A percentile compares a stretch with the other conserved stretches of the same genome.
phyloP scores from a whole-genome alignment of 1,140 invertebrate genomes.

The Pentalonia nigronervosa region DNA sequence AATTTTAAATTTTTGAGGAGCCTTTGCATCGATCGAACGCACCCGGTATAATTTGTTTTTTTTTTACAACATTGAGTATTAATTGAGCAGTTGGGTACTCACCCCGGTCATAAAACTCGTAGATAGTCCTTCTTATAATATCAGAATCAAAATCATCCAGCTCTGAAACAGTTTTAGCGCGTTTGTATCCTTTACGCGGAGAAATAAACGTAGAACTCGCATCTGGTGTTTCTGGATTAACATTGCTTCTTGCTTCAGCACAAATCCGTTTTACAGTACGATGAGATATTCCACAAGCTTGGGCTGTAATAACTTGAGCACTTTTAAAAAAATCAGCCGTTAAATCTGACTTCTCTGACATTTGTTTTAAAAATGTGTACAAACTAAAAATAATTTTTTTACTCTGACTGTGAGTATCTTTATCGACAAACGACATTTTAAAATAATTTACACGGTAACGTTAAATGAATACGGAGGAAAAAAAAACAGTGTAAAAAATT shows the following conservation, averaged over 20 bases:
- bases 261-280: not conserved
- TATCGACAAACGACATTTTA: not conserved
- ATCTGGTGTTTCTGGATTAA: no score
- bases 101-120: no score
- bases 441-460: not conserved
- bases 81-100: not conserved
- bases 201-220: no score
- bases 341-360: not conserved
- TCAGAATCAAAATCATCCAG: no score
- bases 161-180: no score
- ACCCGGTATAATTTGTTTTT: conserved; percentile 1
- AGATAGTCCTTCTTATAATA: no score
- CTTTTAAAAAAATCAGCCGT: not conserved
- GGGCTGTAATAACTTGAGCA: not conserved
- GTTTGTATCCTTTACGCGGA: no score
- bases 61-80: not conserved
- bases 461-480: not conserved
- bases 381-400: not conserved
- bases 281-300: not conserved
- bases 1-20: conserved; percentile 20
- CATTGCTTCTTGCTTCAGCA: not conserved
- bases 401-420: not conserved
- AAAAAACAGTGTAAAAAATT: not conserved
- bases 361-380: not conserved
- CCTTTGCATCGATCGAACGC: conserved; percentile 1